phyloP scores from a whole-genome alignment of 2,888 invertebrate species.

The Microdon myrmicae region DNA sequence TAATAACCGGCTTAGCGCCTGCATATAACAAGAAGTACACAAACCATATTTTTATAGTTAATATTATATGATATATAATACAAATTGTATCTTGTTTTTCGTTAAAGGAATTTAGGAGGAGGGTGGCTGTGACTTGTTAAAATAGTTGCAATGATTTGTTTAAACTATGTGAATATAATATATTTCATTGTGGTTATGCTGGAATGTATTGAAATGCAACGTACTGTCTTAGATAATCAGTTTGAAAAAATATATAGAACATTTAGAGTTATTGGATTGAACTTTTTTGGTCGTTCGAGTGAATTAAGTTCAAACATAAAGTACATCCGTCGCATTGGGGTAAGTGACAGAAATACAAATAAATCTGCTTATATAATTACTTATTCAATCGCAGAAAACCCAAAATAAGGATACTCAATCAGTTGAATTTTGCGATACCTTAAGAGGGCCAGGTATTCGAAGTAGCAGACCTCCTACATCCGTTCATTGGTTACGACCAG shows the following conservation, averaged over 20 bases:
- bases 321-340: conserved; percentile 4
- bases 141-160: too few relatives aligned
- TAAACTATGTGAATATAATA: too few relatives aligned
- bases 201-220: conserved; percentile 5
- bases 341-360: background rate
- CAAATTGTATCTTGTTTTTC: too few relatives aligned
- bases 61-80: too few relatives aligned
- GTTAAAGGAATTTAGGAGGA: too few relatives aligned
- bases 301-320: conserved; percentile 3
- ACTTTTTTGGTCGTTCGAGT: conserved; percentile 2
- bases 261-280: background rate
- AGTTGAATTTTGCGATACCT: conserved; percentile 61
- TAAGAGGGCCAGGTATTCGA: conserved; percentile 62
- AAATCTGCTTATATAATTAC: background rate
- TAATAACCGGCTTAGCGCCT: too few relatives aligned
- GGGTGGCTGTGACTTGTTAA: too few relatives aligned
- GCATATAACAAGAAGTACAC: too few relatives aligned
- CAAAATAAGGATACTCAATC: conserved; percentile 60
- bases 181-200: too few relatives aligned
- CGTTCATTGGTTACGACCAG: conserved; percentile 72
- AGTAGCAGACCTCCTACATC: conserved; percentile 66
- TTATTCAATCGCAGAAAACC: conserved; percentile 61
- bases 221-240: conserved; percentile 11
- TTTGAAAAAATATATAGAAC: conserved; percentile 7
- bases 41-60: too few relatives aligned